Conservation (phyloP, 92 coral and sea anemone genomes). For the Epizoanthus fatuus region DNA sequence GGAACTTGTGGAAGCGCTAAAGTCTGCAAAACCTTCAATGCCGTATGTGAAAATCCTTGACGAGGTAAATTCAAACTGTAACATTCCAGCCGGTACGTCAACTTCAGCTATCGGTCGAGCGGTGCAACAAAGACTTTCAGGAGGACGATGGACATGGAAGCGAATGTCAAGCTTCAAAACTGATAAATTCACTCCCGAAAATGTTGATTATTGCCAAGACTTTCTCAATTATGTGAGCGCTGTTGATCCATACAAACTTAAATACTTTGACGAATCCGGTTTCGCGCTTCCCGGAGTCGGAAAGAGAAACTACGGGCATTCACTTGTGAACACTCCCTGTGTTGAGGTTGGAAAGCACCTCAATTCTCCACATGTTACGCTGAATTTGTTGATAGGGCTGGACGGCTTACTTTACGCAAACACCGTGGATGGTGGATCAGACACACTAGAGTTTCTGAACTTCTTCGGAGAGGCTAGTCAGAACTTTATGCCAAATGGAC, state of each 20-base stretch:
- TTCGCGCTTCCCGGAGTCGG: conserved; percentile 40
- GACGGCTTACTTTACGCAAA: conserved; percentile 65
- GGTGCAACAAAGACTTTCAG: not conserved
- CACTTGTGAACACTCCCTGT: conserved; percentile 49
- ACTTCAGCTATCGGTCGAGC: conserved; percentile 36
- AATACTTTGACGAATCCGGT: conserved; percentile 74
- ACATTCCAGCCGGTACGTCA: conserved; percentile 57
- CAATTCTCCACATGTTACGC: conserved; percentile 63
- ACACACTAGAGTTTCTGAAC: conserved; percentile 55
- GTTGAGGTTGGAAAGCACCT: conserved; percentile 50
- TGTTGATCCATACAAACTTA: conserved; percentile 66
- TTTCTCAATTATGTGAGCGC: conserved; percentile 49
- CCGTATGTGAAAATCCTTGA: no score
- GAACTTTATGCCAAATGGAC: conserved; percentile 47
- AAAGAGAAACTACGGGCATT: conserved; percentile 47
- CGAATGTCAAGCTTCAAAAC: conserved; percentile 8
- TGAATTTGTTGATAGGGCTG: conserved; percentile 63
- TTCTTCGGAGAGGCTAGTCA: conserved; percentile 50
- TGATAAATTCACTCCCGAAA: conserved; percentile 30
- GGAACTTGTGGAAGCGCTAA: conserved; percentile 45
- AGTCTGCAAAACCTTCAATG: no score
- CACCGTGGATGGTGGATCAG: conserved; percentile 56
- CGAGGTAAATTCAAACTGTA: conserved; percentile 50
- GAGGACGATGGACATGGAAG: conserved; percentile 20
- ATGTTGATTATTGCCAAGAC: conserved; percentile 65